These are phyloP conservation scores for Aethina tumida DNA, from an alignment of 1,140 invertebrate genomes.

Conservation along the genomic window DNA sequence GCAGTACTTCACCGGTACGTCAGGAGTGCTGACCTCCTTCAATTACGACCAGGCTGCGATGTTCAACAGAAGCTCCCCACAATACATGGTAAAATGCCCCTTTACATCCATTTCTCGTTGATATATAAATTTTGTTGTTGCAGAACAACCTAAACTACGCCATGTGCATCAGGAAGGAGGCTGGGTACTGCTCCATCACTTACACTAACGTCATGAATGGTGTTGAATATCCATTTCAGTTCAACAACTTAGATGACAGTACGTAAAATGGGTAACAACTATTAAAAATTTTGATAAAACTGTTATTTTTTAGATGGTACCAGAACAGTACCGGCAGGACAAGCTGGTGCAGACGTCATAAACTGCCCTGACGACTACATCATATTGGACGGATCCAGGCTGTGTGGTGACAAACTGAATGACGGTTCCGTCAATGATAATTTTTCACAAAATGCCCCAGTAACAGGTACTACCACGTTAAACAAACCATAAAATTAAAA, in stretches of 20 bases:
- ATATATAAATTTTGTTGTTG: constrained; percentile 33
- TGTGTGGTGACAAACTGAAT: constrained; percentile 65
- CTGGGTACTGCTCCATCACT: constrained; percentile 53
- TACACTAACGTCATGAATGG: constrained; percentile 42
- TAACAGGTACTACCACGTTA: constrained; percentile 43
- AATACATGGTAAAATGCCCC: constrained; percentile 50
- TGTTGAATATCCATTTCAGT: constrained; percentile 45
- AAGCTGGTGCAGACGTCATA: constrained; percentile 60
- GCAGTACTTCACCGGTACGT: constrained; percentile 52
- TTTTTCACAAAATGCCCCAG: constrained; percentile 52
- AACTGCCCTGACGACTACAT: constrained; percentile 66
- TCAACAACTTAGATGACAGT: constrained; percentile 53
- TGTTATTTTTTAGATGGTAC: constrained; percentile 40
- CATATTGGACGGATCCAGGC: constrained; percentile 50
- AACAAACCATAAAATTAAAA: too few species aligned
- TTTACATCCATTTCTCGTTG: constrained; percentile 1
- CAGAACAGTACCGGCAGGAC: constrained; percentile 46
- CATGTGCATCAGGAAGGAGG: constrained; percentile 55
- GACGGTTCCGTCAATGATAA: constrained; percentile 50
- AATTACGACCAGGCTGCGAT: constrained; percentile 53
- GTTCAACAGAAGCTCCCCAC: constrained; percentile 41
- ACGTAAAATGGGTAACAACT: constrained; percentile 21
- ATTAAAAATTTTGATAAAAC: not conserved
- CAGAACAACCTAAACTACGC: constrained; percentile 74
- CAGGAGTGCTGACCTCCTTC: constrained; percentile 57